Base-by-base conservation (phyloP, 2,797 vertebrate genomes). In the Pipistrellus kuhlii region DNA sequence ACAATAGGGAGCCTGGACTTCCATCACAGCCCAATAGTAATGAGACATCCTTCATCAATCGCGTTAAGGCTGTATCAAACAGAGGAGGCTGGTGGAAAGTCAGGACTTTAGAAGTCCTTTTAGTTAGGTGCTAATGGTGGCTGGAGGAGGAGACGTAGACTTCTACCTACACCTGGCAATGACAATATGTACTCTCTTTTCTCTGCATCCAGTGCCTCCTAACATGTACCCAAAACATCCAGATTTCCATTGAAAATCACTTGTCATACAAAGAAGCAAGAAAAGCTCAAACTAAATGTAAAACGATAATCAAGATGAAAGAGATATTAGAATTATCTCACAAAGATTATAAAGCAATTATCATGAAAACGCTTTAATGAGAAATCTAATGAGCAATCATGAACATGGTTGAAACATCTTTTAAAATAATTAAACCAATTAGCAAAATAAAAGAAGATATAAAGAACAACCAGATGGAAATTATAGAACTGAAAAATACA, bases 401-500 rank as follows among this genome's bases (percentile, higher is more conserved):
- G 53, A 76, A 87, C 10, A 85, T 5, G 8, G 32, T 1, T 30
- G n/a, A 87, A 92, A 64, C 15, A 75, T 23, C 35, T 9, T 14
- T 35, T 3, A 20, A 14, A 46, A 35, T 64, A 72, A 59, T 20
- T 41, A 38, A 66, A 53, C 62, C 12, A 32, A 32, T 86, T 83
- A 66, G 4, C 18, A 80, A 90, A 90, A 41, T 80, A 75, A 75
- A 35, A 75, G 10, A 78, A 62, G 20, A 73, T 69, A 35, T 4
- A 71, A 80, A 95, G 30, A 85, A 83, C 83, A 86, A 71, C 3
- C 25, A 73, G 18, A 80, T 41, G 25, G 17, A 87, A 80, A 85
- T n/a, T 81, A 71, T 51, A 46, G 4, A 86, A n/a, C 15, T 51
- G 15, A 90, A 82, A 95, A 81, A 84, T 46, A 57, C 1, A 55